Conservation (phyloP, 2,113 vertebrate genomes). For the Phyllostomus hastatus region DNA sequence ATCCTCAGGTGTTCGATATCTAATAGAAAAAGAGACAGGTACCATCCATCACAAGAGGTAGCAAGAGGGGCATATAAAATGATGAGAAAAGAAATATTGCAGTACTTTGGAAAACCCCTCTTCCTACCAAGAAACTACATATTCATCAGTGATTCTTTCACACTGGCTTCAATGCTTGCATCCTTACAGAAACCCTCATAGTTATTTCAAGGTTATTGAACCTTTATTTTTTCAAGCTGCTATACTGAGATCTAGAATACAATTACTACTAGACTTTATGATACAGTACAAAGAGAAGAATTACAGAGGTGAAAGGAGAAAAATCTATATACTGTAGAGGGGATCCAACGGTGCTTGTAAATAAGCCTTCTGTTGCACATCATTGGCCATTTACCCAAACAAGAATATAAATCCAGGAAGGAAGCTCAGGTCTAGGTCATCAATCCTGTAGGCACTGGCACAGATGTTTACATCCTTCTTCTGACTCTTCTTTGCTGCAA, state of each 20-base stretch:
- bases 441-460: neutral
- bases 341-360: neutral
- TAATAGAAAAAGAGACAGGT: neutral
- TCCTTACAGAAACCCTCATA: neutral
- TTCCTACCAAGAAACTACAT: neutral
- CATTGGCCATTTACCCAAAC: neutral
- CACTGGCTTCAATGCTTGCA: neutral
- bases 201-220: neutral
- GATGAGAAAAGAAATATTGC: neutral
- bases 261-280: neutral
- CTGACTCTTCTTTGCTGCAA: neutral
- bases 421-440: neutral
- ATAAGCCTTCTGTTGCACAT: neutral
- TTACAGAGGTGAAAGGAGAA: neutral
- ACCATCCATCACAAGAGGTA: neutral
- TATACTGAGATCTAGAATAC: neutral
- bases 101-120: neutral
- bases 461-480: neutral
- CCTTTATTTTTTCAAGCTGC: neutral
- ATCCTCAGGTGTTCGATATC: neutral
- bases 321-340: neutral
- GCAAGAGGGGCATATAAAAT: neutral
- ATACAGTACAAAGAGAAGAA: neutral
- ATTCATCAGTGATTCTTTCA: neutral
- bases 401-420: neutral